These are phyloP conservation scores for Strigamia maritima DNA, from an alignment of 2,888 invertebrate species.

Conservation along the genomic window DNA sequence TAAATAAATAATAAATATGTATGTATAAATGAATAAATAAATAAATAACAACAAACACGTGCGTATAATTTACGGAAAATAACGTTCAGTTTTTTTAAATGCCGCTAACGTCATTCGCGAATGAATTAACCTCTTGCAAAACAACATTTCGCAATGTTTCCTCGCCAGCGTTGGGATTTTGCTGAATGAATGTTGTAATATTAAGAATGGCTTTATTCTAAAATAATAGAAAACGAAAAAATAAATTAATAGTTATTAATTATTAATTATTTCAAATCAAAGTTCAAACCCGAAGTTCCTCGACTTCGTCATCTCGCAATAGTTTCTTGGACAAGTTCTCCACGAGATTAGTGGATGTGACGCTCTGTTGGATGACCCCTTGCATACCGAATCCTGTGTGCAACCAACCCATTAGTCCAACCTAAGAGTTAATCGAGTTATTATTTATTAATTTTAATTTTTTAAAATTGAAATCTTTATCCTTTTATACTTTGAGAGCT, in stretches of 20 bases:
- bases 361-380: conserved; percentile 21
- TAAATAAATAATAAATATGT: neutral
- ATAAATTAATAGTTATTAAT: neutral
- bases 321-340: neutral
- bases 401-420: conserved; percentile 27
- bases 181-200: neutral
- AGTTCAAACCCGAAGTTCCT: neutral
- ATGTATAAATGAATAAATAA: neutral
- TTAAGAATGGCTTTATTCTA: neutral
- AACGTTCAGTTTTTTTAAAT: neutral
- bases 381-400: conserved; percentile 21
- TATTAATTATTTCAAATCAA: neutral
- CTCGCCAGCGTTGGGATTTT: conserved; percentile 15
- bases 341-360: neutral
- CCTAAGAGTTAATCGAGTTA: neutral
- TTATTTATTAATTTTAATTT: neutral
- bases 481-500: conserved; percentile 13
- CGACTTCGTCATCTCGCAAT: neutral
- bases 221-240: neutral
- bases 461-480: neutral
- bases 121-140: neutral
- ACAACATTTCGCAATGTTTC: neutral
- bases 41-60: neutral
- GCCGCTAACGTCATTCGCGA: neutral
- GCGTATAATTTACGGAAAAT: neutral